Evolutionary conservation across 1,140 invertebrate species (phyloP).

Genomic region (Penaeus indicus): DNA sequence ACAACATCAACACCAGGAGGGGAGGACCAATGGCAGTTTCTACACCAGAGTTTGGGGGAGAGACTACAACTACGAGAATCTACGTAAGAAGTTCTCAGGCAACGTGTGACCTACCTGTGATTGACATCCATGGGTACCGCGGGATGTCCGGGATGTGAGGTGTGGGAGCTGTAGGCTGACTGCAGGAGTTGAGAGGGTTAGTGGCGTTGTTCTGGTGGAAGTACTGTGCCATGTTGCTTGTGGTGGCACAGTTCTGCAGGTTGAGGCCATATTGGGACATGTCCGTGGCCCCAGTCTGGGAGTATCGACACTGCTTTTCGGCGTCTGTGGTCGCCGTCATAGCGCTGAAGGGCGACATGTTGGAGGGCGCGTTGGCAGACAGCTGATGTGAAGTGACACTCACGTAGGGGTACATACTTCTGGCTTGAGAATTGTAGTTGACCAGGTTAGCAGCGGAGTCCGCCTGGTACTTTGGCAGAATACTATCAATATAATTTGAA

Average conservation of each 20-base stretch:
- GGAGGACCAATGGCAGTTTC: constrained; percentile 8
- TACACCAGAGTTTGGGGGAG: not conserved
- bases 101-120: constrained; percentile 87
- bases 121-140: constrained; percentile 97
- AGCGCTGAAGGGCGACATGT: constrained; percentile 68
- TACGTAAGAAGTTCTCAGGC: not conserved
- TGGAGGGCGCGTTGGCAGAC: constrained; percentile 78
- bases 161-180: constrained; percentile 74
- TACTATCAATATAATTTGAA: constrained; percentile 97
- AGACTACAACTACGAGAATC: not conserved
- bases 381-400: constrained; percentile 79
- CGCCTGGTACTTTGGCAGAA: constrained; percentile 93
- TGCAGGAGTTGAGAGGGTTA: constrained; percentile 75
- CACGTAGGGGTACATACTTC: constrained; percentile 78
- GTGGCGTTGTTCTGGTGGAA: constrained; percentile 75
- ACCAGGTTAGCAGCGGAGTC: constrained; percentile 77
- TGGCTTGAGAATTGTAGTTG: constrained; percentile 71
- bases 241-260: constrained; percentile 74
- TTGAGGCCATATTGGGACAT: constrained; percentile 76
- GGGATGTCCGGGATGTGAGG: constrained; percentile 87
- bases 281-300: constrained; percentile 73
- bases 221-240: constrained; percentile 69
- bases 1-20: not conserved
- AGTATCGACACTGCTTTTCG: constrained; percentile 84
- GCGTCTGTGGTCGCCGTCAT: constrained; percentile 73